phyloP scores from a whole-genome alignment of 2,888 invertebrate species.

The Dolichopus griseipennis region DNA sequence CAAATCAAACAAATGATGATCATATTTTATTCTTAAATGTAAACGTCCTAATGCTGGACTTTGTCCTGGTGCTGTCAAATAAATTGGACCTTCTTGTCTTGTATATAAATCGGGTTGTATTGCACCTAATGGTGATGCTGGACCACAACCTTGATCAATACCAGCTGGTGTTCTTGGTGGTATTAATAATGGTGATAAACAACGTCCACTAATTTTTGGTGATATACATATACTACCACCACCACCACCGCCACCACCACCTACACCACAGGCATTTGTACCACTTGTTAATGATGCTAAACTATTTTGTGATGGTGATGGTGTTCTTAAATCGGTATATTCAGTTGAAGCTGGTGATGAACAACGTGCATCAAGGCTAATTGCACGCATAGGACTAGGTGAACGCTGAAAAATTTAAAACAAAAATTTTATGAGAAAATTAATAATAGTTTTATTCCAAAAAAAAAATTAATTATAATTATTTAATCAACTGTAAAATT shows the following conservation, averaged over 20 bases:
- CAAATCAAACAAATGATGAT: constrained; percentile 81
- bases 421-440: constrained; percentile 2
- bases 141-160: constrained; percentile 38
- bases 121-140: constrained; percentile 62
- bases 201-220: constrained; percentile 46
- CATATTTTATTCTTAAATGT: constrained; percentile 77
- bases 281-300: constrained; percentile 52
- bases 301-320: constrained; percentile 63
- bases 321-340: constrained; percentile 46
- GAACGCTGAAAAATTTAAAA: constrained; percentile 54
- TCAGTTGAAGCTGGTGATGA: constrained; percentile 47
- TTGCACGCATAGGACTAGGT: constrained; percentile 69
- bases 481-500: too few species aligned
- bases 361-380: constrained; percentile 66
- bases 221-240: constrained; percentile 29
- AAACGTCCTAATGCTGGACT: constrained; percentile 70
- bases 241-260: too few species aligned
- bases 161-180: constrained; percentile 53
- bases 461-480: too few species aligned
- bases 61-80: constrained; percentile 54
- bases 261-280: constrained; percentile 27
- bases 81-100: constrained; percentile 66
- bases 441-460: too few species aligned
- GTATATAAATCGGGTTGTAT: constrained; percentile 82
- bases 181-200: constrained; percentile 68